Conservation (phyloP, 92 coral and sea anemone genomes). For the Phenganax subtilis region DNA sequence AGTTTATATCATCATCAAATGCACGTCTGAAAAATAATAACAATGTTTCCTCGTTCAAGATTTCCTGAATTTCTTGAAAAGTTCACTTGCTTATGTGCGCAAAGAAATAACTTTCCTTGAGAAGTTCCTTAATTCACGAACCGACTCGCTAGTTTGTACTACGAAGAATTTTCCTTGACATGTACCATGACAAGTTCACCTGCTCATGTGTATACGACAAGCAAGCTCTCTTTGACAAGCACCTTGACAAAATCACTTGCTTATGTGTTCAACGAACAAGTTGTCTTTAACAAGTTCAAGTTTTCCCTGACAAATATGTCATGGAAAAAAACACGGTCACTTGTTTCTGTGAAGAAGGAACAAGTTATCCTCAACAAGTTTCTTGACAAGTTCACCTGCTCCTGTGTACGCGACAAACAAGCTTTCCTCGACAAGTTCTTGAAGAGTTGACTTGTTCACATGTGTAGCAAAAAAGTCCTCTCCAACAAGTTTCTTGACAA, state of each 20-base stretch:
- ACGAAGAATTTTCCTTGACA: neutral
- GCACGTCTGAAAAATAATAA: conserved; percentile 10
- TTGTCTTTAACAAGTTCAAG: neutral
- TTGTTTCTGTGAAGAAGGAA: neutral
- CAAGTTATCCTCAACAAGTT: neutral
- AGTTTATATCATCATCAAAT: conserved; percentile 7
- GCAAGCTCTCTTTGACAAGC: neutral
- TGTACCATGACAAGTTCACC: neutral
- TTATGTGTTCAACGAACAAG: neutral
- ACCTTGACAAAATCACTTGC: neutral
- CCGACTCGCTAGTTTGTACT: no score
- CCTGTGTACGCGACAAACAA: neutral
- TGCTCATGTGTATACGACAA: neutral
- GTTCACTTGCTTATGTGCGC: neutral
- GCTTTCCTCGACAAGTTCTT: no score
- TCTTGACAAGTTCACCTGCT: no score
- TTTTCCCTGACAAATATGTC: neutral
- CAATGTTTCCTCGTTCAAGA: neutral
- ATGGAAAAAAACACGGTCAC: neutral
- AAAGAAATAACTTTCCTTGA: neutral
- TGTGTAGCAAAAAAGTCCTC: no score
- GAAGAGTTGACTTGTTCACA: no score
- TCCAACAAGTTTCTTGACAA: no score
- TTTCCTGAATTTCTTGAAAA: neutral
- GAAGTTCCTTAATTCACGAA: no score